These are phyloP conservation scores for Drosophila macrothrix DNA, from an alignment of 2,888 invertebrate genomes.

Conservation along the genomic window DNA sequence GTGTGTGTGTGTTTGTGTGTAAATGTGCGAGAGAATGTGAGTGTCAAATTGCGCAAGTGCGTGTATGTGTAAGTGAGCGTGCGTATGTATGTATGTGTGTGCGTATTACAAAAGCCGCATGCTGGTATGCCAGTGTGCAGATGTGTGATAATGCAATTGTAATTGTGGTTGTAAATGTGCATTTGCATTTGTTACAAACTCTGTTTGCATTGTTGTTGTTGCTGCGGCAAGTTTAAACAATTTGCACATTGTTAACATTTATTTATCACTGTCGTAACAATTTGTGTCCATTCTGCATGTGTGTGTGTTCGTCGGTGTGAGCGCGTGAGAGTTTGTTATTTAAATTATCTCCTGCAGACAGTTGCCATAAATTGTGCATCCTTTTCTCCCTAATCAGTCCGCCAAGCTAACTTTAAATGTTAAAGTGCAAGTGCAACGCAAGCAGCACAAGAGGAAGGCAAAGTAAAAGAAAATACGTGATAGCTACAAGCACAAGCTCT, in stretches of 20 bases:
- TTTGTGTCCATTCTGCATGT: constrained; percentile 44
- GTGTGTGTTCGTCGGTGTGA: constrained; percentile 11
- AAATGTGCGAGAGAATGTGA: neutral
- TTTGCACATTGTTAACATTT: constrained; percentile 76
- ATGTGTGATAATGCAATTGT: constrained; percentile 69
- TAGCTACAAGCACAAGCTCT: constrained; percentile 2
- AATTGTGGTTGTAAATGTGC: constrained; percentile 69
- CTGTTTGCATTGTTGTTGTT: constrained; percentile 52
- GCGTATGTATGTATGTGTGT: constrained; percentile 25
- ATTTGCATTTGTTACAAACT: constrained; percentile 60
- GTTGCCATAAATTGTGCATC: constrained; percentile 51
- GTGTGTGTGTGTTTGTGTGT: constrained; percentile 1
- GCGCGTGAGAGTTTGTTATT: constrained; percentile 51
- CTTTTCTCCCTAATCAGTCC: constrained; percentile 45
- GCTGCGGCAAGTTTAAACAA: constrained; percentile 68
- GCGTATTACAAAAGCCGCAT: constrained; percentile 52
- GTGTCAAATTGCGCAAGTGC: constrained; percentile 6
- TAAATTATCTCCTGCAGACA: constrained; percentile 56
- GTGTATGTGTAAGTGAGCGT: constrained; percentile 15
- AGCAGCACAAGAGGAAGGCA: neutral
- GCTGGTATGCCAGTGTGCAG: constrained; percentile 33
- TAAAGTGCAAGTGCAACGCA: constrained; percentile 35
- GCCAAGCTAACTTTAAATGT: constrained; percentile 44
- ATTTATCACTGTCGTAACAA: constrained; percentile 71
- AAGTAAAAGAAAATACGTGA: constrained; percentile 16